These are phyloP conservation scores for Cremastinae sp. DNA, from an alignment of 2,888 invertebrate genomes.

Conservation along the genomic window DNA sequence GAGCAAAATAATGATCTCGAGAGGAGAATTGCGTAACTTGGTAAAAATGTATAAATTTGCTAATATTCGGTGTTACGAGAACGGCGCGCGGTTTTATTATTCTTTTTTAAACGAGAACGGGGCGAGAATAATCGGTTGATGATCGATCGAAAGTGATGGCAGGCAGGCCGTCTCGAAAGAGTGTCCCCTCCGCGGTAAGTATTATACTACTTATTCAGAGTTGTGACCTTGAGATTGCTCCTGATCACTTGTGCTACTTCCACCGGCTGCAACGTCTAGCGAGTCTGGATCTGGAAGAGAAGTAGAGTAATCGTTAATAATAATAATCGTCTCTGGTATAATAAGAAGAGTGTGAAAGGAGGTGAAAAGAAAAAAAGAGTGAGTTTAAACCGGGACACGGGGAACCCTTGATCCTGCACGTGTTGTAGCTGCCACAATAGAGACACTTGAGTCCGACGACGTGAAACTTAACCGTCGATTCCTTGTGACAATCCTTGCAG, in stretches of 20 bases:
- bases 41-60: slow-evolving; percentile 60
- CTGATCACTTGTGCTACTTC: slow-evolving; percentile 70
- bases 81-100: slow-evolving; percentile 18
- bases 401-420: slow-evolving; percentile 89
- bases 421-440: slow-evolving; percentile 95
- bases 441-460: slow-evolving; percentile 93
- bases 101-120: too few species aligned
- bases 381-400: slow-evolving; percentile 75
- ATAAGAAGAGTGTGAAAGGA: not conserved
- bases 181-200: slow-evolving; percentile 2
- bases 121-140: too few species aligned
- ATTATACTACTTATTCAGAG: slow-evolving; percentile 58
- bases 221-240: slow-evolving; percentile 67
- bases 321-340: too few species aligned
- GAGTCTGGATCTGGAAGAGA: slow-evolving; percentile 70
- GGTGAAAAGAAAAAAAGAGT: too few species aligned
- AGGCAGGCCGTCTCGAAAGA: too few species aligned
- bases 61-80: slow-evolving; percentile 33
- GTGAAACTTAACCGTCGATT: slow-evolving; percentile 91
- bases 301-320: not conserved
- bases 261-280: slow-evolving; percentile 70
- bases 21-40: slow-evolving; percentile 38
- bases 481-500: slow-evolving; percentile 95
- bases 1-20: slow-evolving; percentile 20
- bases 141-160: too few species aligned